Conservation (phyloP, 2,113 vertebrate genomes). For the Seriola dumerili region DNA sequence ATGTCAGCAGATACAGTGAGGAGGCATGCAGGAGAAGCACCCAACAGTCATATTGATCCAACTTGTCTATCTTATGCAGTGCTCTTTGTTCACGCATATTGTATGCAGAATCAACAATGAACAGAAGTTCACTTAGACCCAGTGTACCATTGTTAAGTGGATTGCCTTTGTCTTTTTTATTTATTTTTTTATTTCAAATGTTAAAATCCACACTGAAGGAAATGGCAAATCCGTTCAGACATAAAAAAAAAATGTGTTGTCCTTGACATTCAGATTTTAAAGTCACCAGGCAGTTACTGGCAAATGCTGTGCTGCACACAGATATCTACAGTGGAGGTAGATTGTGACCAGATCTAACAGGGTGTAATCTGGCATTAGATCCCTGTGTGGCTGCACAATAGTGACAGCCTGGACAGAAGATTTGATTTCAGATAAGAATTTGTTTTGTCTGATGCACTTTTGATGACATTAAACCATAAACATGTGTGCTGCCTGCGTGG, state of each 20-base stretch:
- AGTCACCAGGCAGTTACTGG: conserved; percentile 37
- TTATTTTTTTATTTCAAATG: conserved; percentile 31
- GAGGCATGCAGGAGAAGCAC: conserved; percentile 40
- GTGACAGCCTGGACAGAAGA: not conserved
- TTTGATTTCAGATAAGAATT: conserved; percentile 26
- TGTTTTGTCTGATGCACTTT: not conserved
- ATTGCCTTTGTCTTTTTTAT: conserved; percentile 19
- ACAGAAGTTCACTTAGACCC: conserved; percentile 19
- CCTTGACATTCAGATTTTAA: conserved; percentile 67
- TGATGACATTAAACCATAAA: not conserved
- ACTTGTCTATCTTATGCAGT: conserved; percentile 46
- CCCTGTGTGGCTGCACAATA: not conserved
- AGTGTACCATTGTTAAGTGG: conserved; percentile 30
- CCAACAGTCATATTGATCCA: conserved; percentile 65
- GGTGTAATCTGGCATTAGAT: conserved; percentile 25
- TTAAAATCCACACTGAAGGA: conserved; percentile 48
- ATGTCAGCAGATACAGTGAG: conserved; percentile 45
- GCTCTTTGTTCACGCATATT: conserved; percentile 54
- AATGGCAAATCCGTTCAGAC: conserved; percentile 51
- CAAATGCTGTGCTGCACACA: conserved; percentile 40
- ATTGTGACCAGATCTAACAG: conserved; percentile 36
- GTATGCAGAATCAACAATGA: conserved; percentile 56
- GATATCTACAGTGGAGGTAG: conserved; percentile 26
- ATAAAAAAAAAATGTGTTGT: conserved; percentile 52
- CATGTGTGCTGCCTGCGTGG: not conserved